These are phyloP conservation scores for Metallyticus violacea DNA, from an alignment of 2,888 invertebrate species.

Conservation along the genomic window DNA sequence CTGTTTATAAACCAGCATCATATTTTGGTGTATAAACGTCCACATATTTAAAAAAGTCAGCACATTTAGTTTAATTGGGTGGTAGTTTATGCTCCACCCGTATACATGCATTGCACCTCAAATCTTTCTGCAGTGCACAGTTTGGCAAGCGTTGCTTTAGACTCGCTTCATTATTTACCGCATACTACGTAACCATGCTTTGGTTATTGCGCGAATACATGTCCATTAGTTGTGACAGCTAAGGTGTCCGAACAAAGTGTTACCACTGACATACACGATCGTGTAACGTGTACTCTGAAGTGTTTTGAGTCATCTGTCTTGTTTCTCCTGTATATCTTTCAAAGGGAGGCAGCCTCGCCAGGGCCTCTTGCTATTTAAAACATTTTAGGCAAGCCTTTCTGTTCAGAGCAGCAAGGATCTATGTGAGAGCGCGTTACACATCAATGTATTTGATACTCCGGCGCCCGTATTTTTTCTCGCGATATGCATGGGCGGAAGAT, in stretches of 20 bases:
- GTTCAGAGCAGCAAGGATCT: background rate
- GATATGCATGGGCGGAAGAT: too few relatives aligned
- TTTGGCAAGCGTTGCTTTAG: too few relatives aligned
- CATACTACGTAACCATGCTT: background rate
- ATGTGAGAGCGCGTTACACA: background rate
- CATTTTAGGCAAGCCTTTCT: background rate
- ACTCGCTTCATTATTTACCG: background rate
- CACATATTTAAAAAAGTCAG: too few relatives aligned
- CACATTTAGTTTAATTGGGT: too few relatives aligned
- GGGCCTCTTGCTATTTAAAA: background rate
- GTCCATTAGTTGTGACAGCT: background rate
- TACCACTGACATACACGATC: background rate
- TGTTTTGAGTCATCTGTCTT: slow-evolving; percentile 1
- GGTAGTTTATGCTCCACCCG: too few relatives aligned
- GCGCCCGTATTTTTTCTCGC: too few relatives aligned
- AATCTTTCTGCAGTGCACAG: too few relatives aligned
- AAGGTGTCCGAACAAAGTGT: background rate
- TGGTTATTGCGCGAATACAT: background rate
- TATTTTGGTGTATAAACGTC: too few relatives aligned
- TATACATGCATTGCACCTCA: too few relatives aligned
- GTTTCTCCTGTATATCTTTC: background rate
- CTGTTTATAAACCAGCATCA: too few relatives aligned
- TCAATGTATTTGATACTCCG: too few relatives aligned
- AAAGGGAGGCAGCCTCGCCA: background rate
- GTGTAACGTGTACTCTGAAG: background rate